Base-by-base conservation (phyloP, 2,797 vertebrate species). In the Acanthopagrus latus region DNA sequence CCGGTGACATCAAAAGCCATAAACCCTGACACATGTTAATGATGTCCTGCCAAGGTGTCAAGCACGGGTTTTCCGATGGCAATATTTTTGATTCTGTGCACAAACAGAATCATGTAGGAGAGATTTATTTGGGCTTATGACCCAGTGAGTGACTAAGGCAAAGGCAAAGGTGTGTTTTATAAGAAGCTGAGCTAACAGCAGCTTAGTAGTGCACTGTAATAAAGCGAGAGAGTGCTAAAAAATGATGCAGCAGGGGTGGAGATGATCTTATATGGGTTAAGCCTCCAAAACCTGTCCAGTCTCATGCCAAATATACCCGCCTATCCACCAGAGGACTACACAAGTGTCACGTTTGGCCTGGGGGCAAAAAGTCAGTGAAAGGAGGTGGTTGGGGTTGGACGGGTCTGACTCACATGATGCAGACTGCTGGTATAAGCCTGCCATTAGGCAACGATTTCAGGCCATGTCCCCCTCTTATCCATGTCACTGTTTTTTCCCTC, bases 1-100 rank as follows among this genome's bases (percentile, higher is more conserved):
- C 48, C 14, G 50, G 56, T 89, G 86, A 91, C 85, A 84, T 86
- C 73, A 81, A 81, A 90, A 78, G 50, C 72, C 64, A 33, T 76
- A 74, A 89, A 83, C 41, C 72, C 55, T 90, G 86, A 87, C 47
- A 59, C 52, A 50, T 18, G 55, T 67, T 23, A 54, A 71, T 58
- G 33, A 57, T 82, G 79, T 71, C 58, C 59, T 73, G 85, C 89
- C 87, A 91, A 89, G 21, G 65, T 76, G 83, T 86, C 85, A 86
- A 82, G 74, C 68, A 25, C 76, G 44, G 54, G 48, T 85, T 88
- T 89, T 87, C 76, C 70, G 76, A 41, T 3, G 51, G n/a, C 29
- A 50, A 51, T 52, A 54, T 18, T 52, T 77, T 64, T 67, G 16
- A 29, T 76, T 83, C 14, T 62, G 27, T 69, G 60, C 57, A 74